phyloP scores from a whole-genome alignment of 2,113 vertebrate species.

The Opisthocomus hoazin region DNA sequence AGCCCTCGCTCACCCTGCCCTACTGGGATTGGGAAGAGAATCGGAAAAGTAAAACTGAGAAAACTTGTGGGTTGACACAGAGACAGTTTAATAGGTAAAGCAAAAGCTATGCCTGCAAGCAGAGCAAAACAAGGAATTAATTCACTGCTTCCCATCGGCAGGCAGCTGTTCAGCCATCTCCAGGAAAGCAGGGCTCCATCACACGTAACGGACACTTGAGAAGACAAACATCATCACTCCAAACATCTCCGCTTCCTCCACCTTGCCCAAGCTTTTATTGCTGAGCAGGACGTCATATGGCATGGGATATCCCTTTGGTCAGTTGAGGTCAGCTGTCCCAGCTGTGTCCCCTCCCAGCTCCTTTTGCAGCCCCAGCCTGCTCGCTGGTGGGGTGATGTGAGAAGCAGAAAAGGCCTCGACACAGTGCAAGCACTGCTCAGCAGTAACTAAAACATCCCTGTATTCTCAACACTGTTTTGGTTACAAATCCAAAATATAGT shows the following conservation, averaged over 20 bases:
- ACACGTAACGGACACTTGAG: accelerated
- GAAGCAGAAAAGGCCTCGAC: neutral
- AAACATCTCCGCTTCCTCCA: accelerated
- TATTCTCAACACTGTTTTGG: neutral
- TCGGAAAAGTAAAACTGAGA: neutral
- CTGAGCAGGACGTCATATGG: neutral
- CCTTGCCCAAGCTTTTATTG: neutral
- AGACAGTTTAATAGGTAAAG: neutral
- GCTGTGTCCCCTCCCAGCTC: neutral
- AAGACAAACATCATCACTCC: neutral
- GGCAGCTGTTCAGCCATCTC: neutral
- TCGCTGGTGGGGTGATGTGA: accelerated
- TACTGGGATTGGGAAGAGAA: neutral
- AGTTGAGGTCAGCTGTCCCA: neutral
- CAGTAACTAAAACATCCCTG: neutral
- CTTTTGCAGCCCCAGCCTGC: neutral
- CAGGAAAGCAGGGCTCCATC: neutral
- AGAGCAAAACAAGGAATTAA: neutral
- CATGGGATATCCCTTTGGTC: neutral
- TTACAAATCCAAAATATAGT: neutral
- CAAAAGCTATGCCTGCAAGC: accelerated
- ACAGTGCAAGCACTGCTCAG: neutral
- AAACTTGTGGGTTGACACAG: neutral
- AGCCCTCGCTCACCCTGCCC: neutral
- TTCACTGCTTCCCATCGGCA: neutral